phyloP scores from a whole-genome alignment of 2,113 vertebrate genomes.

The Cephalopterus ornatus region DNA sequence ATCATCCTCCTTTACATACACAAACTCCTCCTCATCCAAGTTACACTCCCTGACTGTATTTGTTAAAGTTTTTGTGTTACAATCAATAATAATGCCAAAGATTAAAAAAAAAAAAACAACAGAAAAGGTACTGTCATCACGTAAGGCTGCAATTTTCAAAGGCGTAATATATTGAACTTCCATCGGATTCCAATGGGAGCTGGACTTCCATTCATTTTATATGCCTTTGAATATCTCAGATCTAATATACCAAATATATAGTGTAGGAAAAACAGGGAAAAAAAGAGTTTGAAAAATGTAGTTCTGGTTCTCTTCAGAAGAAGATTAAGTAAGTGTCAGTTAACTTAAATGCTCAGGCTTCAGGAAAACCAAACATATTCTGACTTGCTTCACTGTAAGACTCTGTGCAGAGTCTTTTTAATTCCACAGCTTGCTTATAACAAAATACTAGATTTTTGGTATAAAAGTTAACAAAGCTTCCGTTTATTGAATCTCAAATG shows the following conservation, averaged over 20 bases:
- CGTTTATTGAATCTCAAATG: background rate
- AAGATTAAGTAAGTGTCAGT: background rate
- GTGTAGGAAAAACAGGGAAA: background rate
- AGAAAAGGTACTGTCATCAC: background rate
- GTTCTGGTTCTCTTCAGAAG: background rate
- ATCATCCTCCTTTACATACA: background rate
- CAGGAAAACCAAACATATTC: background rate
- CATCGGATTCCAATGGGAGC: background rate
- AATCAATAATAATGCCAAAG: background rate
- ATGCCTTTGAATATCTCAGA: background rate
- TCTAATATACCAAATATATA: background rate
- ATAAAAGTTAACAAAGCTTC: conserved; percentile 30
- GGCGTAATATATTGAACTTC: background rate
- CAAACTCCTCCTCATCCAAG: background rate
- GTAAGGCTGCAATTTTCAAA: background rate
- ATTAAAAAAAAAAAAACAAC: background rate
- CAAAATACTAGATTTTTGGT: background rate
- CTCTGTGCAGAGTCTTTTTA: background rate
- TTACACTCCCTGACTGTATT: background rate
- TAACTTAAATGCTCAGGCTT: background rate
- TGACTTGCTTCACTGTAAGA: background rate
- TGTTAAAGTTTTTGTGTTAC: background rate
- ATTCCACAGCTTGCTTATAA: background rate
- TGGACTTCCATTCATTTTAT: background rate
- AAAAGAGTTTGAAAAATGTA: background rate